phyloP scores from a whole-genome alignment of 2,888 invertebrate species.

The Leptarthrus brevirostris region DNA sequence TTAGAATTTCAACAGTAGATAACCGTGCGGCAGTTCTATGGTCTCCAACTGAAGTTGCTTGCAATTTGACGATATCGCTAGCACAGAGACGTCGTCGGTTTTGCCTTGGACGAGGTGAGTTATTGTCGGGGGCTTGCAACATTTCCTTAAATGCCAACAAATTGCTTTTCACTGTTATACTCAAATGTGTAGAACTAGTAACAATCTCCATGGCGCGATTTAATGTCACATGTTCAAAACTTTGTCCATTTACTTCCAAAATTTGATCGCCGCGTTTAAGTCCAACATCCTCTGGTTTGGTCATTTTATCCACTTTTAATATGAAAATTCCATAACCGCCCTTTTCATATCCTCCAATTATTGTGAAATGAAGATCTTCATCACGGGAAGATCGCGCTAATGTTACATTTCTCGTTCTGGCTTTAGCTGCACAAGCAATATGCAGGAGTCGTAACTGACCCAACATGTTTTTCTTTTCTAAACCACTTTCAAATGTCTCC shows the following conservation, averaged over 20 bases:
- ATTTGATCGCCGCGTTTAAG: slow-evolving; percentile 98
- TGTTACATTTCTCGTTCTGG: slow-evolving; percentile 90
- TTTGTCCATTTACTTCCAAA: slow-evolving; percentile 96
- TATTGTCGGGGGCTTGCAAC: slow-evolving; percentile 80
- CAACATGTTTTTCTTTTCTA: slow-evolving; percentile 87
- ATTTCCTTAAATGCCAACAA: slow-evolving; percentile 84
- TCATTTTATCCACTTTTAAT: slow-evolving; percentile 90
- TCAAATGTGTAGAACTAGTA: slow-evolving; percentile 92
- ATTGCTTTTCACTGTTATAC: slow-evolving; percentile 97
- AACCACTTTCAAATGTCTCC: slow-evolving; percentile 87
- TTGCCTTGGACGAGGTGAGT: slow-evolving; percentile 71
- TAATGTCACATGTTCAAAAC: slow-evolving; percentile 93
- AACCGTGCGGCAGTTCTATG: slow-evolving; percentile 66
- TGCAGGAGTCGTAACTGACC: slow-evolving; percentile 87
- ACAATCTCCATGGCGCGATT: slow-evolving; percentile 93
- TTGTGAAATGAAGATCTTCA: slow-evolving; percentile 91
- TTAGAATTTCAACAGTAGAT: slow-evolving; percentile 80
- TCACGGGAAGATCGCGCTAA: slow-evolving; percentile 92
- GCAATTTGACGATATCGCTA: slow-evolving; percentile 76
- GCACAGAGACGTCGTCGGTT: slow-evolving; percentile 65
- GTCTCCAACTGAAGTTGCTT: slow-evolving; percentile 65
- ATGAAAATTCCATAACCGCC: slow-evolving; percentile 94
- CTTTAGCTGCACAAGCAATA: slow-evolving; percentile 97
- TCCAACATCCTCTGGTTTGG: slow-evolving; percentile 95
- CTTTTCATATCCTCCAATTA: slow-evolving; percentile 92